These are phyloP conservation scores for Bicyclus anynana DNA, from an alignment of 1,140 invertebrate species.

Conservation along the genomic window DNA sequence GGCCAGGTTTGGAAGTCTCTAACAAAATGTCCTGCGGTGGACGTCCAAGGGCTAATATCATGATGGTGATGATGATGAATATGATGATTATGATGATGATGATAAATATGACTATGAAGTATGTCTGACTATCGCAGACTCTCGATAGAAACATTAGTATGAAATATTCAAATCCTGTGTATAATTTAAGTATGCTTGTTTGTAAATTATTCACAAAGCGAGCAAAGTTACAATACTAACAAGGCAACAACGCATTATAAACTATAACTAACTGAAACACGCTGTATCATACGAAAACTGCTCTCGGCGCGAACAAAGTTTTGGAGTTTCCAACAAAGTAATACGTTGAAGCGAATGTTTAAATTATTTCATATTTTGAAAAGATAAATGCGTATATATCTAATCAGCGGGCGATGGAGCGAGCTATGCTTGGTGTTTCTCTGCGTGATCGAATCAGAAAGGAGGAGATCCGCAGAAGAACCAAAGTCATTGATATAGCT, in stretches of 20 bases:
- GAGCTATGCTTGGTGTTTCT: no score
- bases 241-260: conserved; percentile 10
- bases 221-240: conserved; percentile 13
- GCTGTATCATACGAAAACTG: conserved; percentile 24
- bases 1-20: no score
- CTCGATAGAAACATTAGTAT: neutral
- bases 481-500: no score
- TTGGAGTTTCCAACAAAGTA: conserved; percentile 9
- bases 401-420: no score
- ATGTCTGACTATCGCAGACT: no score
- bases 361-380: neutral
- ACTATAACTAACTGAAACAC: conserved; percentile 21
- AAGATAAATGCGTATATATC: neutral
- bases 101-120: no score
- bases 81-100: no score
- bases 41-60: no score
- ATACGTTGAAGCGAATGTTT: neutral
- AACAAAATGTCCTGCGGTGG: no score
- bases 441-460: no score
- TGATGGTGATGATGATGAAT: no score
- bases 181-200: neutral
- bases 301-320: conserved; percentile 14
- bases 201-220: conserved; percentile 19
- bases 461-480: no score
- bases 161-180: neutral